Base-by-base conservation (phyloP, 2,888 invertebrate species). In the Minunthozetes semirufus region DNA sequence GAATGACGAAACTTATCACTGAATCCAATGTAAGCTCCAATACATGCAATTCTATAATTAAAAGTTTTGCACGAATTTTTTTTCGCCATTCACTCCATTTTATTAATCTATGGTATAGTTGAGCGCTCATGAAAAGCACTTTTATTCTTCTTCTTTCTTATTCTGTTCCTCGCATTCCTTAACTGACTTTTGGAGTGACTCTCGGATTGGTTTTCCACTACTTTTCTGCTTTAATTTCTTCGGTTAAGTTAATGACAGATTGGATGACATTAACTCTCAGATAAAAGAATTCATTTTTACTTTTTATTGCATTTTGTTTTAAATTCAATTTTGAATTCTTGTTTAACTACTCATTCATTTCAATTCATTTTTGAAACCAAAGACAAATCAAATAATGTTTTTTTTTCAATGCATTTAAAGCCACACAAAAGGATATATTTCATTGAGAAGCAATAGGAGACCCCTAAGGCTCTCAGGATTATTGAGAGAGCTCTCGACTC, bases 11-110 rank as follows among this genome's bases (percentile, higher is more conserved):
- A 63, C 27, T 63, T 29, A 63, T 63, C 63, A 33, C 17, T 63
- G 19, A 50, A 50, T 33, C 33, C 33, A 33, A 33, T 3, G 3
- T 33, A 33, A n/a, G n/a, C n/a, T 33, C 33, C 33, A 33, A 33
- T 8, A 5, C 63, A 63, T 63, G 63, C 63, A 33, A 63, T 59
- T 63, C 38, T 33, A n/a, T 63, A 63, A 63, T 63, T 63, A 63
- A 63, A 63, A 63, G 63, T 33, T 63, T 33, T 63, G 63, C 61
- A 61, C 61, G 61, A 61, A 61, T n/a, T 53, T 53, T 53, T 19
- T 19, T n/a, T 33, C 4, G 33, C 42, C 42, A 13, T 42, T 42
- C 42, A 13, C 42, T 42, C 8, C 11, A 56, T 17, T 63, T 63
- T 33, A 63, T 63, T 63, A 63, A 63, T 33, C 33, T 63, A 25